These are phyloP conservation scores for Dermatemys mawii DNA, from an alignment of 2,113 vertebrate genomes.

Conservation along the genomic window DNA sequence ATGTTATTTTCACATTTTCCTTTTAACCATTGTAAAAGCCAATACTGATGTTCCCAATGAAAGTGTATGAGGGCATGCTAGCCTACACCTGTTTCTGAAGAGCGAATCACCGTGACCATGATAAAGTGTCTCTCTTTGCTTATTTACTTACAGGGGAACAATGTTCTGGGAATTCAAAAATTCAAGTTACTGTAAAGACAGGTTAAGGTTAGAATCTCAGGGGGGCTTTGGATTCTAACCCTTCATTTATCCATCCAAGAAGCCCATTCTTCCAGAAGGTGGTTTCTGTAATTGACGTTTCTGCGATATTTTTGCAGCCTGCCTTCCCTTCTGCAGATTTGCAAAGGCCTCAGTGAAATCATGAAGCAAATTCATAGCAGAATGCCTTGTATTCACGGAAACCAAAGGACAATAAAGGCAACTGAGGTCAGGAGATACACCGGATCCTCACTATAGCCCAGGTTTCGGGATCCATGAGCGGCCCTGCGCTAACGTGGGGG, in stretches of 20 bases:
- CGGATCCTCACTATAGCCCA: no score
- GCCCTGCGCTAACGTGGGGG: no score
- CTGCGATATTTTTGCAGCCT: neutral
- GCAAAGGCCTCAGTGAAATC: neutral
- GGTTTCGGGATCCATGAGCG: no score
- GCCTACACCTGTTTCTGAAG: neutral
- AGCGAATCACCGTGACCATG: neutral
- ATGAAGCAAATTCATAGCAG: neutral
- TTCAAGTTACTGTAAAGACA: neutral
- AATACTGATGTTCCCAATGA: neutral
- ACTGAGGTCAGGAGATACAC: neutral
- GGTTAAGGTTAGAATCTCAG: neutral
- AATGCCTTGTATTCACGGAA: neutral
- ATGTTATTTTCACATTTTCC: neutral
- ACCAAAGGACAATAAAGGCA: neutral
- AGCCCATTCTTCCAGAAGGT: neutral
- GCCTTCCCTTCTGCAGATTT: neutral
- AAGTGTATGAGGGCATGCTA: neutral
- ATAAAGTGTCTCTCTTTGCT: neutral
- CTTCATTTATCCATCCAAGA: neutral
- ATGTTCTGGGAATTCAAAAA: neutral
- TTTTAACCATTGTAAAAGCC: neutral
- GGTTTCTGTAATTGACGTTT: neutral
- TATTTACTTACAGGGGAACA: neutral
- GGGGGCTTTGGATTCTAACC: neutral